Base-by-base conservation (phyloP, 2,888 invertebrate species). In the Litoditis marina region DNA sequence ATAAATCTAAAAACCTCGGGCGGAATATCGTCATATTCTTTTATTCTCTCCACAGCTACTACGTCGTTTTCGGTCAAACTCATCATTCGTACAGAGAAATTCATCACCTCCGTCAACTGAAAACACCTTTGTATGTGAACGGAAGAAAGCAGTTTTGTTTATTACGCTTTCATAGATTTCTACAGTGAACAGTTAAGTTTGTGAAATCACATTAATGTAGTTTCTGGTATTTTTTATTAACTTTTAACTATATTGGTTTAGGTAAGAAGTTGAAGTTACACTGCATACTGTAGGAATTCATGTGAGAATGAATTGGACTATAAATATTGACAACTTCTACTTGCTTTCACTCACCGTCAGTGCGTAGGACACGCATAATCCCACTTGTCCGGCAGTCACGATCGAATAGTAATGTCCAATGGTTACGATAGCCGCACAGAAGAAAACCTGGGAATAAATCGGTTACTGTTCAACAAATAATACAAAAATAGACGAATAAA, bases 21-120 rank as follows among this genome's bases (percentile, higher is more conserved):
- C 7, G 46, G 46, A 1, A 83, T 81, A 65, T 85, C 92, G 0
- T 90, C 89, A 82, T 95, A 95, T 83, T 95, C 95, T 83, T 93
- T 92, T 82, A 94, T 92, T 83, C 95, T 88, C 85, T 95, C 95
- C 1, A 95, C 93, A 4, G 94, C 91, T 0, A 95, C 94, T 77
- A 95, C 92, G 84, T 95, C 94, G 0, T 94, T 92, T 86, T 95
- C 95, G 42, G 95, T 90, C 82, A 95, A 94, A 1, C 92, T 92
- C 0, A 92, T 91, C 92, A 94, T 93, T 70, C 94, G 88, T 30
- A 96, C 94, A 76, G 95, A 86, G 92, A 93, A 94, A 85, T 94
- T 95, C 49, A 95, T 86, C 0, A 92, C 92, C 88, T 92, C 92
- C 0, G 94, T 94, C 63, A 92, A 90, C 91, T 92, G 83, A 16